phyloP scores from a whole-genome alignment of 2,113 vertebrate genomes.

The Ctenodactylus gundi region DNA sequence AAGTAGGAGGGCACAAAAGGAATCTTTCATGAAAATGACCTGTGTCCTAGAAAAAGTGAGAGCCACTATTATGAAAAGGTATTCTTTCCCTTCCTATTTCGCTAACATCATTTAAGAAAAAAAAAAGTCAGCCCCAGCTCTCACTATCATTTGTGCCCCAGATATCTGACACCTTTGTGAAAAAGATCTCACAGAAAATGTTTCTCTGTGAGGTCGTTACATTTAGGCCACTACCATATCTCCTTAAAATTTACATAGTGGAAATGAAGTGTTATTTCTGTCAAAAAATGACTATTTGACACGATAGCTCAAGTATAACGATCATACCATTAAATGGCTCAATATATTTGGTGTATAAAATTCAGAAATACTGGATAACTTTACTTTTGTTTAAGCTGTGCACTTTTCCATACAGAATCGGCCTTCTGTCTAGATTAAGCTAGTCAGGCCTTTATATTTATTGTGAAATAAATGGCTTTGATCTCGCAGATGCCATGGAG shows the following conservation, averaged over 20 bases:
- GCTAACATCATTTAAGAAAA: slow-evolving; percentile 27
- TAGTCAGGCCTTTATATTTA: slow-evolving; percentile 55
- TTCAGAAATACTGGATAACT: slow-evolving; percentile 4
- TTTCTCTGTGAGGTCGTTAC: background rate
- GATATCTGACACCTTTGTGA: background rate
- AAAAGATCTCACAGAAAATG: background rate
- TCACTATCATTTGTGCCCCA: background rate
- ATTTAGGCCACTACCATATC: background rate
- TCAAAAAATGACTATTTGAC: background rate
- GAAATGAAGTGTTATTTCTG: slow-evolving; percentile 1
- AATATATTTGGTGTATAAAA: slow-evolving; percentile 4
- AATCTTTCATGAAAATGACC: slow-evolving; percentile 27
- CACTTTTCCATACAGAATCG: slow-evolving; percentile 52
- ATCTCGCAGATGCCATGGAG: slow-evolving; percentile 51
- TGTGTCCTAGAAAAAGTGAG: slow-evolving; percentile 41
- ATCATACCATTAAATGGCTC: background rate
- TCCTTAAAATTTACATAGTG: background rate
- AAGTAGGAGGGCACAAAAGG: background rate
- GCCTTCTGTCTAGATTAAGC: slow-evolving; percentile 65
- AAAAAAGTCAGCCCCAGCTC: background rate
- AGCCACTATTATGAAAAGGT: background rate
- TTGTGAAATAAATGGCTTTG: slow-evolving; percentile 60
- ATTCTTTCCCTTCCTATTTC: slow-evolving; percentile 20
- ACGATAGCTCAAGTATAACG: background rate
- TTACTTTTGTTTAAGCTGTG: slow-evolving; percentile 67